Evolutionary conservation across 1,140 invertebrate genomes (phyloP).

Genomic region (Potamilus streckersoni): DNA sequence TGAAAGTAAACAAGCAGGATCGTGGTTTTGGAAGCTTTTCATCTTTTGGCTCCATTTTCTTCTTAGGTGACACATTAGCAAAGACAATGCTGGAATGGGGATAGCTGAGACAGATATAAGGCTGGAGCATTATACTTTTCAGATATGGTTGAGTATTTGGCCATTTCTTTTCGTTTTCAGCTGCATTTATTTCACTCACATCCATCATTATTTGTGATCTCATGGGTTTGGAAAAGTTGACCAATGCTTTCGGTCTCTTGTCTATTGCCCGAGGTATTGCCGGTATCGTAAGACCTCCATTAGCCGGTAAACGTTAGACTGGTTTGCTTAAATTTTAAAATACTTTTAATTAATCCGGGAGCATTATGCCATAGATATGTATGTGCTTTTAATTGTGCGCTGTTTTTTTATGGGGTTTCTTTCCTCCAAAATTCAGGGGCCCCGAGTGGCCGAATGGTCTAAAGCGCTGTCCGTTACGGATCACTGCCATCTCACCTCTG

Average conservation of each 20-base stretch:
- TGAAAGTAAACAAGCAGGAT: neutral
- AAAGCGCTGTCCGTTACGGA: too few relatives aligned
- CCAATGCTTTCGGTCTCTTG: constrained; percentile 95
- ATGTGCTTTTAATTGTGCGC: too few relatives aligned
- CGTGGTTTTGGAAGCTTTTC: neutral
- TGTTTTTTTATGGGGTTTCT: too few relatives aligned
- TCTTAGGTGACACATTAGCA: neutral
- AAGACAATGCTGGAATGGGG: neutral
- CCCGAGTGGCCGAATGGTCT: too few relatives aligned
- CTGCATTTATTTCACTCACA: constrained; percentile 96
- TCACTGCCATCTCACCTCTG: too few relatives aligned
- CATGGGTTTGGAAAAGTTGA: constrained; percentile 93
- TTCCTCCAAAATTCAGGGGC: too few relatives aligned
- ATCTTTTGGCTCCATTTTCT: neutral
- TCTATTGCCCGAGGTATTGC: constrained; percentile 95
- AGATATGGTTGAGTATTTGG: neutral
- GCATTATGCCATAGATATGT: too few relatives aligned
- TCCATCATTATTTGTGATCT: constrained; percentile 98
- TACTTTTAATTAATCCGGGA: too few relatives aligned
- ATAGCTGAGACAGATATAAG: neutral
- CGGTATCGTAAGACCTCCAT: constrained; percentile 81
- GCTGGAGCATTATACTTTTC: neutral
- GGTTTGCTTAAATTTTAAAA: too few relatives aligned
- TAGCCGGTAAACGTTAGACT: constrained; percentile 70
- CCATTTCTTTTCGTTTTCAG: constrained; percentile 68